These are phyloP conservation scores for Aleiodes testaceus DNA, from an alignment of 2,888 invertebrate genomes.

Conservation along the genomic window DNA sequence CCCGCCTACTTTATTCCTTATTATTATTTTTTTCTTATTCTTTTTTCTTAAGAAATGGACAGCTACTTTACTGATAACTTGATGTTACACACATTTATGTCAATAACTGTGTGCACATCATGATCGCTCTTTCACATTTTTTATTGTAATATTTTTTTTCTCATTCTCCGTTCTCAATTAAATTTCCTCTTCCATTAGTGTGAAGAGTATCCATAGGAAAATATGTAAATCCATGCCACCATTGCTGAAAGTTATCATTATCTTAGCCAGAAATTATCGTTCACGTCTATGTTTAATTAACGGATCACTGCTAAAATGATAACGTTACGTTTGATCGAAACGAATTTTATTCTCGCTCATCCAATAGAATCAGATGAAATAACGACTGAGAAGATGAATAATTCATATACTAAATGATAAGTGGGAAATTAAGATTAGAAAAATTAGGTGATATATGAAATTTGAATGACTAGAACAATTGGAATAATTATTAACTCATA, in stretches of 20 bases:
- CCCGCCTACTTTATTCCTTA: constrained; percentile 42
- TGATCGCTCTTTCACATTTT: neutral
- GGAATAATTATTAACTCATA: no score
- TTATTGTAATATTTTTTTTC: neutral
- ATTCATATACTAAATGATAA: no score
- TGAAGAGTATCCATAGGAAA: neutral
- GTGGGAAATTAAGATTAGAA: no score
- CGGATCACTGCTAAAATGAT: constrained; percentile 18
- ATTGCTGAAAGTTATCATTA: neutral
- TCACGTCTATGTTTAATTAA: neutral
- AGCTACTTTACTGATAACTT: constrained; percentile 1
- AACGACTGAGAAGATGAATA: neutral
- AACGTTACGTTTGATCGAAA: constrained; percentile 10
- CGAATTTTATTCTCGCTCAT: neutral
- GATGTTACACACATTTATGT: neutral
- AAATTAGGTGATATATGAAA: no score
- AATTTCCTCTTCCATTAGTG: neutral
- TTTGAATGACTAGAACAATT: neutral
- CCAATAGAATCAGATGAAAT: neutral
- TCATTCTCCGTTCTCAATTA: constrained; percentile 10
- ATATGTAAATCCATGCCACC: neutral
- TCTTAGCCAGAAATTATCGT: neutral
- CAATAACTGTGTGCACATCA: neutral
- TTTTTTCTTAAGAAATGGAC: constrained; percentile 4
- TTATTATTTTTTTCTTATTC: constrained; percentile 19